These are phyloP conservation scores for Magallana ariakensis DNA, from an alignment of 1,140 invertebrate species.

Conservation along the genomic window DNA sequence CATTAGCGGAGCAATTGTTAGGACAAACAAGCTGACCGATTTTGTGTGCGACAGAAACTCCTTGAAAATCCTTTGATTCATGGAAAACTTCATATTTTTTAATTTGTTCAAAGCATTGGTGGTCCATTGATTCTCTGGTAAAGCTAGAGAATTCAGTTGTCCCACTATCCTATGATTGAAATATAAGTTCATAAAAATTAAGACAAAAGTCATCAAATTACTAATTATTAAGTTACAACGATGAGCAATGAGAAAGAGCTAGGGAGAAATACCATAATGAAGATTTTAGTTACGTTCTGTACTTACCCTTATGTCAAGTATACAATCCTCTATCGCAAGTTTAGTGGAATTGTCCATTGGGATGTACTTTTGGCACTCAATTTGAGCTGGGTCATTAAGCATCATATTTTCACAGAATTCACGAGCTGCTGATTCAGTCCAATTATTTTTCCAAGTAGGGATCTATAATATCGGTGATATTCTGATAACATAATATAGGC, in stretches of 20 bases:
- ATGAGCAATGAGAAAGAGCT: neutral
- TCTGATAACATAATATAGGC: neutral
- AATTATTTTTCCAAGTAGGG: neutral
- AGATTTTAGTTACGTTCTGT: neutral
- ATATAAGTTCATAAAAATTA: neutral
- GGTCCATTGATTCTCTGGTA: neutral
- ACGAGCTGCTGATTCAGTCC: neutral
- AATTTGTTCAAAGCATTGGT: neutral
- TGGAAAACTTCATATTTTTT: neutral
- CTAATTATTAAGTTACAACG: neutral
- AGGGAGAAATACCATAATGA: neutral
- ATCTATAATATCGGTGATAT: neutral
- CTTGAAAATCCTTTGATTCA: neutral
- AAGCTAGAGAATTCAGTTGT: neutral
- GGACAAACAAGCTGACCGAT: neutral
- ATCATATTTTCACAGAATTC: neutral
- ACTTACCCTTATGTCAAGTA: conserved; percentile 6
- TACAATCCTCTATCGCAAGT: neutral
- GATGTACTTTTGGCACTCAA: neutral
- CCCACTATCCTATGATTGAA: neutral
- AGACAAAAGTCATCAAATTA: neutral
- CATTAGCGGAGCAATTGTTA: neutral
- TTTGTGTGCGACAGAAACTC: neutral
- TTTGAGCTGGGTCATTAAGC: neutral
- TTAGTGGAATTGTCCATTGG: neutral